Percentiles rank a stretch among this genome's conserved stretches.
Evolutionary conservation across 2,113 vertebrate species (phyloP).

Genomic region (Crocuta crocuta): DNA sequence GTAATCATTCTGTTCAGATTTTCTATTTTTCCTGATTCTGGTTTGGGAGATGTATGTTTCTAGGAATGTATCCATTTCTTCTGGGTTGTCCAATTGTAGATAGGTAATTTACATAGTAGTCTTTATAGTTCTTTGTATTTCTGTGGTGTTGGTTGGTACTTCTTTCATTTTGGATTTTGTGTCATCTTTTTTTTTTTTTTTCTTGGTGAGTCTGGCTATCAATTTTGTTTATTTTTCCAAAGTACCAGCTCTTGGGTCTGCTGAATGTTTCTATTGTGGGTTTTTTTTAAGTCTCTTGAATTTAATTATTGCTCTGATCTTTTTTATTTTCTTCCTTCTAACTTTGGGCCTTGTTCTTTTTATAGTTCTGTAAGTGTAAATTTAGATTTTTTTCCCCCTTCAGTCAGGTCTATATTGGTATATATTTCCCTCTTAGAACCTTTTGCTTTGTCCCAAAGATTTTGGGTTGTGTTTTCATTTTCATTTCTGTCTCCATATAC

Average conservation of each 20-base stretch:
- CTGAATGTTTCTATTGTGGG: neutral
- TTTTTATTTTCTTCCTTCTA: neutral
- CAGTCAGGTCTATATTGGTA: neutral
- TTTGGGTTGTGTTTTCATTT: neutral
- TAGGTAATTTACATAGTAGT: neutral
- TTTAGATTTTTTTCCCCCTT: neutral
- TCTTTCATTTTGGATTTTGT: neutral
- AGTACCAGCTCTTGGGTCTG: neutral
- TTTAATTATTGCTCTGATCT: neutral
- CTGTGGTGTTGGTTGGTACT: neutral
- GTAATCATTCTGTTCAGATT: neutral
- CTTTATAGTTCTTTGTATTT: neutral
- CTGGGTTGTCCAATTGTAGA: neutral
- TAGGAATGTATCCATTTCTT: neutral
- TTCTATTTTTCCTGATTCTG: neutral
- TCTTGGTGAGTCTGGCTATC: neutral
- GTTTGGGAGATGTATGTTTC: neutral
- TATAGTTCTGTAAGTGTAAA: neutral
- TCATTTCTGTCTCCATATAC: neutral
- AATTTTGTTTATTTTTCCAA: neutral
- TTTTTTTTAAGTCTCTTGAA: neutral
- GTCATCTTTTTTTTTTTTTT: neutral
- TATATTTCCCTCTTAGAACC: neutral
- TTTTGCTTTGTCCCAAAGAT: neutral
- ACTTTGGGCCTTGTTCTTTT: neutral